A percentile compares a stretch with the other conserved stretches of the same genome.
Evolutionary conservation across 2,113 vertebrate genomes (phyloP).

Genomic region (Bubalus kerabau): DNA sequence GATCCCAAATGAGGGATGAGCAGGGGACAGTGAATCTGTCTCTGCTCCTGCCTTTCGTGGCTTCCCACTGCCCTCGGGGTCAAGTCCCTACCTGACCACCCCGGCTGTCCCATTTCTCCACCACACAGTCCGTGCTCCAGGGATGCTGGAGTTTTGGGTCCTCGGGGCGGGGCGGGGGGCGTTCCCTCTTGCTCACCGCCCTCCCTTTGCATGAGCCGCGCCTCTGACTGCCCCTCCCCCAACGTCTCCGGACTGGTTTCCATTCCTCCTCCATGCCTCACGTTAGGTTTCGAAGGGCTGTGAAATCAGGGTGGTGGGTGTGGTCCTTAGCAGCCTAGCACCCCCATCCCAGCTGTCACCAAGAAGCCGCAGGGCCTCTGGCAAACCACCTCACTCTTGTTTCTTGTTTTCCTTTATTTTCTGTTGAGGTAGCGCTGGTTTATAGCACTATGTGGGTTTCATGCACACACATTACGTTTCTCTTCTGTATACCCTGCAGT

Average conservation of each 20-base stretch:
- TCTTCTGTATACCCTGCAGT: neutral
- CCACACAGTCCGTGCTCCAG: rapidly evolving
- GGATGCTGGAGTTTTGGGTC: neutral
- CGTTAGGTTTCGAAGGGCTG: neutral
- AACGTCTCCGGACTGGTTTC: neutral
- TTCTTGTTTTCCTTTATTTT: neutral
- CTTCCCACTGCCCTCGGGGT: neutral
- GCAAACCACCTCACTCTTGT: neutral
- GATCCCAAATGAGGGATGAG: neutral
- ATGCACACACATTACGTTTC: rapidly evolving
- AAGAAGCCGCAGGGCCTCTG: neutral
- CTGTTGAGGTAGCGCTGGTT: rapidly evolving
- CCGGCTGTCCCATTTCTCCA: neutral
- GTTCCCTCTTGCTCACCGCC: neutral
- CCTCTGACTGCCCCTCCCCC: neutral
- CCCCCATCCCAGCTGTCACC: neutral
- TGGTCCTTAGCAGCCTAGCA: neutral
- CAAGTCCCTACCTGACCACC: neutral
- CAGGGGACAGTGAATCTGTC: neutral
- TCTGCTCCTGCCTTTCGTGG: neutral
- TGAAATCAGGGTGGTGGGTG: neutral
- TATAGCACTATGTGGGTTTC: rapidly evolving
- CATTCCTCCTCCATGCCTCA: neutral
- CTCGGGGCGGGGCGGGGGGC: too few species aligned
- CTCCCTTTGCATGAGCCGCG: rapidly evolving